Evolutionary conservation across 2,797 vertebrate species (phyloP).

Genomic region (Astyanax mexicanus): DNA sequence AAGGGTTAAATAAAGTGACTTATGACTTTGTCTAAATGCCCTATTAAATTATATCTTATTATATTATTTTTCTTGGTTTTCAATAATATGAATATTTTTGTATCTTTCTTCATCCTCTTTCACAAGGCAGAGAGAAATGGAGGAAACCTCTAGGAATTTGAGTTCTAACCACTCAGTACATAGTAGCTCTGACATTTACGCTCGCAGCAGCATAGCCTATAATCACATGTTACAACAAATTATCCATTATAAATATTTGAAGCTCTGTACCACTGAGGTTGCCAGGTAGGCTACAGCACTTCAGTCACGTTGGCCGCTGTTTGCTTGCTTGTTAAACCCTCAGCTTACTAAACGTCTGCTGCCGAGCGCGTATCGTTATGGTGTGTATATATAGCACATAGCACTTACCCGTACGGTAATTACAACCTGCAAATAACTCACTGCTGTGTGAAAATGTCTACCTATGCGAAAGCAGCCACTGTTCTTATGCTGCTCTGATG

Average conservation of each 20-base stretch:
- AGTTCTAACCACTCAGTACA: background rate
- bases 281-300: conserved; percentile 2
- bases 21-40: no score
- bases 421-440: conserved; percentile 43
- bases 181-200: background rate
- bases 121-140: background rate
- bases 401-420: conserved; percentile 40
- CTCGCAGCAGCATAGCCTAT: background rate
- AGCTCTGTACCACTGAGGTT: background rate
- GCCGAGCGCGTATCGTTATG: conserved; percentile 44
- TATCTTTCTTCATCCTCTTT: background rate
- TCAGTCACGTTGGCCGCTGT: conserved; percentile 20
- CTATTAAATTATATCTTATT: no score
- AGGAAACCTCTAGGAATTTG: background rate
- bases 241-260: conserved; percentile 20
- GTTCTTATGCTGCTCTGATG: conserved; percentile 6
- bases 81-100: background rate
- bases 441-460: conserved; percentile 39
- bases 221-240: conserved; percentile 27
- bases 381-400: conserved; percentile 47
- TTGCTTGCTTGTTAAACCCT: conserved; percentile 28
- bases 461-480: conserved; percentile 37
- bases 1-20: no score
- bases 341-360: conserved; percentile 48
- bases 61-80: no score